Base-by-base conservation (phyloP, 2,888 invertebrate species). In the Camponotus fellah region DNA sequence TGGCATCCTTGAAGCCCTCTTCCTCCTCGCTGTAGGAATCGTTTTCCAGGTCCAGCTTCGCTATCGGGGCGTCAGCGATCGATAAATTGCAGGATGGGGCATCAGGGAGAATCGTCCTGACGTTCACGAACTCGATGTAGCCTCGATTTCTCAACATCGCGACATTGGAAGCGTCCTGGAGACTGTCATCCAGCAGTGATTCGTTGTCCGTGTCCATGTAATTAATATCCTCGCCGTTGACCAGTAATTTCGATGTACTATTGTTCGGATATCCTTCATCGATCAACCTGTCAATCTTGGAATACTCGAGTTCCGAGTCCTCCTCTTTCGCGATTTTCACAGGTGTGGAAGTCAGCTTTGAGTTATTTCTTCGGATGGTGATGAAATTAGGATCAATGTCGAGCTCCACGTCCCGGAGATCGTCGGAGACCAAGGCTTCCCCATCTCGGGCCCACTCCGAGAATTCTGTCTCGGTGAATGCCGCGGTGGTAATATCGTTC, bases 361-460 rank as follows among this genome's bases (percentile, higher is more conserved):
- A 37, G 32, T 83, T 76, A 40, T 90, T 90, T 88, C 86, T 95
- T 89, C 85, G 94, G 85, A 89, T 94, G 3, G 92, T 92, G 40
- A 92, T 89, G 26, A 91, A 92, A 88, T 95, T 95, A 0, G 96
- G 95, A 91, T 96, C 96, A 1, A 96, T 95, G 58, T 95, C 96
- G 89, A 96, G 96, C 83, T 97, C 97, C 69, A 96, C 96, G 87
- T 97, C 97, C 60, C 96, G 96, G 82, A 97, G 96, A 92, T 97
- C 97, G 91, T 98, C 98, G 0, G 97, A 96, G 1, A 97, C 97
- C 21, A 94, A 92, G 9, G 92, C 95, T 60, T 96, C 97, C 88
- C 97, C 97, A 92, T 98, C 98, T 4, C 97, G 96, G 0, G 98
- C 98, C 98, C 98, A 98, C 93, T 98, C 98, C 0, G 98, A 98